Conservation (phyloP, 2,888 invertebrate genomes). For the Cosmorhoe ocellata region DNA sequence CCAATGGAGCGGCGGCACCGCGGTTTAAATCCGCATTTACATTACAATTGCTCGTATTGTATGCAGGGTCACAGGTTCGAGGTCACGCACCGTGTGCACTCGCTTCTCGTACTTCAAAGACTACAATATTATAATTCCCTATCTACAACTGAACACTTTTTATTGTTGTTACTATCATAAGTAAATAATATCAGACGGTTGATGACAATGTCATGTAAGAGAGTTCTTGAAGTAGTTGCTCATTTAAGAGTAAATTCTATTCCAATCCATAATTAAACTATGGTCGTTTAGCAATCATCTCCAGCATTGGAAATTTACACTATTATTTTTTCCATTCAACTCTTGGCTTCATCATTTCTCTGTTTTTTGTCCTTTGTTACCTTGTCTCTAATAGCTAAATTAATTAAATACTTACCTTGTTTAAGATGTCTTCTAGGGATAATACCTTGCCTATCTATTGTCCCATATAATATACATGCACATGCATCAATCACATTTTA, state of each 20-base stretch:
- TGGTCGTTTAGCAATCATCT: constrained; percentile 29
- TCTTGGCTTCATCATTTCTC: constrained; percentile 38
- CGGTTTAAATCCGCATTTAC: constrained; percentile 65
- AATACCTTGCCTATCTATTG: constrained; percentile 6
- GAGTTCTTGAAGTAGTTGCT: too few species aligned
- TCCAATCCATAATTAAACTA: constrained; percentile 52
- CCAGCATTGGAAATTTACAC: too few species aligned
- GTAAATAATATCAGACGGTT: constrained; percentile 38
- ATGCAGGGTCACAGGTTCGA: constrained; percentile 76
- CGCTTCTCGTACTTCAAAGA: constrained; percentile 49
- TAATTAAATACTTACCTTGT: too few species aligned
- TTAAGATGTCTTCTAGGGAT: neutral
- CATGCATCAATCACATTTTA: constrained; percentile 14
- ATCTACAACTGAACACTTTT: constrained; percentile 9
- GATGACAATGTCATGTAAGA: constrained; percentile 45
- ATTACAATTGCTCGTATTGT: constrained; percentile 74
- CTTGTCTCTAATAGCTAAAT: constrained; percentile 44
- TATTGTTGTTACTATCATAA: constrained; percentile 7
- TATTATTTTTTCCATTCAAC: neutral
- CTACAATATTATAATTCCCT: constrained; percentile 24
- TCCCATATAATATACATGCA: constrained; percentile 23
- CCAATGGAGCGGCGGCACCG: constrained; percentile 55
- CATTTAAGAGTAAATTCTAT: constrained; percentile 49
- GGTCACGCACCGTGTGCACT: constrained; percentile 60
- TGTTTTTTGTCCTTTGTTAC: constrained; percentile 39